Base-by-base conservation (phyloP, 1,140 invertebrate species). In the Bathynomus jamesi region DNA sequence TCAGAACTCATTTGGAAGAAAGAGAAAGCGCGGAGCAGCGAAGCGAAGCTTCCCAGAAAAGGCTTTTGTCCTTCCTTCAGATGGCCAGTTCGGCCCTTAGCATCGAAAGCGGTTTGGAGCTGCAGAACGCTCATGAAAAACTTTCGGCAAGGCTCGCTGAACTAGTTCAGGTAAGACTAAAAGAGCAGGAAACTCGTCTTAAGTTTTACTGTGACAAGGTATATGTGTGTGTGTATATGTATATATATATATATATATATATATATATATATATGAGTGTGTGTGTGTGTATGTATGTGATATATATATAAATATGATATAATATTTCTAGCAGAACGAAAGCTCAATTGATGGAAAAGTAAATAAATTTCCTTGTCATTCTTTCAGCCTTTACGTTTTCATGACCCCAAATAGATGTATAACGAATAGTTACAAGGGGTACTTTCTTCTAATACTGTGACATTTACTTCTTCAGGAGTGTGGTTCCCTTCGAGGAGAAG, bases 21-120 rank as follows among this genome's bases (percentile, higher is more conserved):
- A 40, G 67, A 11, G 67, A 69, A 30, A 61, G 67, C 25, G 67
- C 67, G 1, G 67, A 69, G 46, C 67, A 69, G 67, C 21, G 67
- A 28, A 61, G 67, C 1, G 67, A 69, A 61, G 31, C 31, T 24
- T 46, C 31, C 28, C 67, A 69, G 28, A 69, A 69, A 61, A 69
- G 53, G 46, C 67, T 69, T 63, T 63, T 63, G 13, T 63, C 21
- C 8, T 11, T 63, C 11, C 24, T 63, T 13, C 27, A 63, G 11
- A 63, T 63, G 61, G 61, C 27, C n/a, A 24, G 21, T 11, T 25
- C 61, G 1, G 61, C 27, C 13, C 10, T 25, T 1, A 28, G 61
- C 27, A 63, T 28, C 13, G 21, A 63, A 24, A 25, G 61, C 27
- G 61, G 21, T 17, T 63, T 24, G 21, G 61, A 25, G 24, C 61